Base-by-base conservation (phyloP, 2,113 vertebrate genomes). In the Halichoeres trimaculatus region DNA sequence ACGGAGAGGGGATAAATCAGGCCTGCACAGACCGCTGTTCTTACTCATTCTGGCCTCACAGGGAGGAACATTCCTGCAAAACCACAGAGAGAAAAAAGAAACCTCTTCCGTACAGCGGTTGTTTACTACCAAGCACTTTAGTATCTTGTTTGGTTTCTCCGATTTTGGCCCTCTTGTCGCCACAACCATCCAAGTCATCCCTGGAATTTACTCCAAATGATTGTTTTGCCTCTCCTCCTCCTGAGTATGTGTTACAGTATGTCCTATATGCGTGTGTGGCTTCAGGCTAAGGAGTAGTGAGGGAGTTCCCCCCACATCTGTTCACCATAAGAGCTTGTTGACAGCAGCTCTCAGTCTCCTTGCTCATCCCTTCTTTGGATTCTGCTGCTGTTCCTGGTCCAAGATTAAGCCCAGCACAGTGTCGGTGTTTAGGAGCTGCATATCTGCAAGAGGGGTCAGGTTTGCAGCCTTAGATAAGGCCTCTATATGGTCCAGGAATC, bases 271-370 rank as follows among this genome's bases (percentile, higher is more conserved):
- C 19, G 70, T 35, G 74, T 57, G 76, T 76, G 74, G 78, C 91
- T 90, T 71, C 84, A 81, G 88, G 91, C 88, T 64, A 84, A 76
- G 64, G 83, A 89, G 89, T 70, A 87, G 89, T 88, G 79, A 89
- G 89, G 93, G 92, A 94, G 92, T 94, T 90, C 88, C 91, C 91
- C 89, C 88, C 88, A 93, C 94, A 95, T 95, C 94, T 94, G 94
- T 93, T 94, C 90, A 92, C 81, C 91, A 93, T 94, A 93, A 93
- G 91, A 92, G 91, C 86, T 92, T 93, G 92, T 91, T 94, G 93
- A 95, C 93, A 94, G 90, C 90, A 78, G 85, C 70, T 81, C 83
- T 83, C 78, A 38, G 65, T 60, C 78, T 85, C 80, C 72, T 66
- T 59, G 58, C 79, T 69, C 75, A 87, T 67, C 80, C 57, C 86